A percentile compares a stretch with the other conserved stretches of the same genome.
Evolutionary conservation across 2,888 invertebrate species (phyloP).

Genomic region (Pecten maximus): DNA sequence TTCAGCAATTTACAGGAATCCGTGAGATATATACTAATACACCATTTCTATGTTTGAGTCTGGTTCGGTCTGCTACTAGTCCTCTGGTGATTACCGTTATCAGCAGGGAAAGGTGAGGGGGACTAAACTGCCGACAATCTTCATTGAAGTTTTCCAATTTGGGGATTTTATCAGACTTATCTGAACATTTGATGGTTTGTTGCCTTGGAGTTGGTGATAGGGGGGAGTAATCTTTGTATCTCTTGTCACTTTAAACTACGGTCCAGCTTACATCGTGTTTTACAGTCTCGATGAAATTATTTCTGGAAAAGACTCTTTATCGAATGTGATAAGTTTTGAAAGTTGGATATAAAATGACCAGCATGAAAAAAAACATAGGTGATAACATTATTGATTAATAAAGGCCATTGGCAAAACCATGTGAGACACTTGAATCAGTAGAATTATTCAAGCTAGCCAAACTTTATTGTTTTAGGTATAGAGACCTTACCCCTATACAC

Average conservation of each 20-base stretch:
- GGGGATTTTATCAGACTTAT: slow-evolving; percentile 26
- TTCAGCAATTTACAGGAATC: background rate
- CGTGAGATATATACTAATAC: slow-evolving; percentile 10
- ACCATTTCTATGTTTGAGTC: background rate
- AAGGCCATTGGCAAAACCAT: background rate
- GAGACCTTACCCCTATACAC: background rate
- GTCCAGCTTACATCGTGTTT: background rate
- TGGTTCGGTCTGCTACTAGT: background rate
- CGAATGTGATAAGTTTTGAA: background rate
- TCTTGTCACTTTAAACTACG: background rate
- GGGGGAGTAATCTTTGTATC: background rate
- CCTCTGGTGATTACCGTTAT: background rate
- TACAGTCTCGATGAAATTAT: background rate
- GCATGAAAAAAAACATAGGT: background rate
- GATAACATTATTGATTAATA: background rate
- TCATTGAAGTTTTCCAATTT: slow-evolving; percentile 33
- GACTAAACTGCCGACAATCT: background rate
- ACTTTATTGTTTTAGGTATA: background rate
- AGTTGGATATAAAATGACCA: background rate
- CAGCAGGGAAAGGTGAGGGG: slow-evolving; percentile 27
- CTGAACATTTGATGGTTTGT: slow-evolving; percentile 25
- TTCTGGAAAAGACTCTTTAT: background rate
- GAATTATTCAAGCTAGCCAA: background rate
- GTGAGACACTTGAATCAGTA: background rate
- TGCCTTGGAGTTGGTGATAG: background rate